phyloP scores from a whole-genome alignment of 2,113 vertebrate genomes.

The Charadrius vociferus region DNA sequence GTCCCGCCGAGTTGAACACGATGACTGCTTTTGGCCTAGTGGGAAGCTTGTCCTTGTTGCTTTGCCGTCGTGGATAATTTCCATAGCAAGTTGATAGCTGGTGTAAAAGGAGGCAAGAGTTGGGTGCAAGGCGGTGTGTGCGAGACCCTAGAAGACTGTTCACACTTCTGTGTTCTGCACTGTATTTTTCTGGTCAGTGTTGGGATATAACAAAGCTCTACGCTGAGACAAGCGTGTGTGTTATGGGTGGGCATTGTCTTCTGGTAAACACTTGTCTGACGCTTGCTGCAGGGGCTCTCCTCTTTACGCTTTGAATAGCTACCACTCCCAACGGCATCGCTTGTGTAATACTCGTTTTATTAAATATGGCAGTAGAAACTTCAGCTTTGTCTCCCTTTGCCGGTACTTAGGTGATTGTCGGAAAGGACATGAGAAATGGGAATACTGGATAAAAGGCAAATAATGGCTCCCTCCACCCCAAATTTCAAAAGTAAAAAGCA shows the following conservation, averaged over 20 bases:
- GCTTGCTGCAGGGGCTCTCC: not conserved
- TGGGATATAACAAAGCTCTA: not conserved
- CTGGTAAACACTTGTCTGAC: not conserved
- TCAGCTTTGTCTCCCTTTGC: not conserved
- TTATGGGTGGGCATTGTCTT: too few species aligned
- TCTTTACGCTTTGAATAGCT: not conserved
- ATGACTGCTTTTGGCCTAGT: not conserved
- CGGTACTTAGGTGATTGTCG: not conserved
- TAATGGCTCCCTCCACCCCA: fast-evolving
- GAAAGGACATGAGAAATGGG: too few species aligned
- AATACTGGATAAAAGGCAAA: too few species aligned
- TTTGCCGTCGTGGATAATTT: not conserved
- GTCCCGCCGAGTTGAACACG: fast-evolving
- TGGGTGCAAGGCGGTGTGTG: fast-evolving
- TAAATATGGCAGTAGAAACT: not conserved
- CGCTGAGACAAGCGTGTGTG: too few species aligned
- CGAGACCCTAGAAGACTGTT: not conserved
- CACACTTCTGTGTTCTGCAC: not conserved
- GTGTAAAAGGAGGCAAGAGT: not conserved
- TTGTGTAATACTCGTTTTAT: not conserved
- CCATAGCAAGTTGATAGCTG: not conserved
- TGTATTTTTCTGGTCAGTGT: fast-evolving
- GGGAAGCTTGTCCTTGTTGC: not conserved
- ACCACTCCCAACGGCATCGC: fast-evolving
- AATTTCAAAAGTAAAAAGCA: not conserved